Conservation (phyloP, 1,140 invertebrate genomes). For the Antheraea pernyi region DNA sequence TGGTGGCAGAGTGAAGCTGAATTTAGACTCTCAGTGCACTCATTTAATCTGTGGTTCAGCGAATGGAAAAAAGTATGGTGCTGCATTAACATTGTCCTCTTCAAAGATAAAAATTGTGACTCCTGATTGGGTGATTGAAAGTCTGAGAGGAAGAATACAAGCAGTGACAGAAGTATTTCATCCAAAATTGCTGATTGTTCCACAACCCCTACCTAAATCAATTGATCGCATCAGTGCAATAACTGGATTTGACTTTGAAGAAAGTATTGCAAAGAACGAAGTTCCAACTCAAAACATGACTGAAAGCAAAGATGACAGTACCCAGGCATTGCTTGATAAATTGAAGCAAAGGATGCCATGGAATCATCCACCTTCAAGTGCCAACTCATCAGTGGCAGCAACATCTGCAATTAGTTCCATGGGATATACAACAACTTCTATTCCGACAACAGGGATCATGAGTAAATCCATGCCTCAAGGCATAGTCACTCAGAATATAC, state of each 20-base stretch:
- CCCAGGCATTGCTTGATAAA: slow-evolving; percentile 86
- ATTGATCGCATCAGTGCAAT: slow-evolving; percentile 76
- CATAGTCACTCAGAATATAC: slow-evolving; percentile 70
- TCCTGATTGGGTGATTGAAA: slow-evolving; percentile 93
- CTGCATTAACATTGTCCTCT: slow-evolving; percentile 79
- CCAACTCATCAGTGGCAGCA: slow-evolving; percentile 51
- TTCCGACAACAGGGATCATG: slow-evolving; percentile 63
- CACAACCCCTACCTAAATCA: slow-evolving; percentile 56
- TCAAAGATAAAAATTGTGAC: slow-evolving; percentile 86
- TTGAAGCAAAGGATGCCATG: slow-evolving; percentile 89
- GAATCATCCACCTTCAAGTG: slow-evolving; percentile 82
- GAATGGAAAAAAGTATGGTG: slow-evolving; percentile 87
- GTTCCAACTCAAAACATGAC: slow-evolving; percentile 73
- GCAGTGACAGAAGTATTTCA: slow-evolving; percentile 87
- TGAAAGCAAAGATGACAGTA: slow-evolving; percentile 80
- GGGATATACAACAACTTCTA: slow-evolving; percentile 58
- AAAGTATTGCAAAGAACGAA: slow-evolving; percentile 76
- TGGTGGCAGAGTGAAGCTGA: slow-evolving; percentile 87
- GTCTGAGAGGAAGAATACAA: slow-evolving; percentile 81
- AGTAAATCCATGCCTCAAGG: slow-evolving; percentile 69
- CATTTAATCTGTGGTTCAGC: slow-evolving; percentile 88
- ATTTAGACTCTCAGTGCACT: slow-evolving; percentile 85
- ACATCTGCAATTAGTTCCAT: slow-evolving; percentile 65
- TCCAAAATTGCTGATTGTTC: slow-evolving; percentile 85
- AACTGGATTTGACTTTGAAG: slow-evolving; percentile 81